These are phyloP conservation scores for Lithobates sylvaticus DNA, from an alignment of 2,797 vertebrate species.

Conservation along the genomic window DNA sequence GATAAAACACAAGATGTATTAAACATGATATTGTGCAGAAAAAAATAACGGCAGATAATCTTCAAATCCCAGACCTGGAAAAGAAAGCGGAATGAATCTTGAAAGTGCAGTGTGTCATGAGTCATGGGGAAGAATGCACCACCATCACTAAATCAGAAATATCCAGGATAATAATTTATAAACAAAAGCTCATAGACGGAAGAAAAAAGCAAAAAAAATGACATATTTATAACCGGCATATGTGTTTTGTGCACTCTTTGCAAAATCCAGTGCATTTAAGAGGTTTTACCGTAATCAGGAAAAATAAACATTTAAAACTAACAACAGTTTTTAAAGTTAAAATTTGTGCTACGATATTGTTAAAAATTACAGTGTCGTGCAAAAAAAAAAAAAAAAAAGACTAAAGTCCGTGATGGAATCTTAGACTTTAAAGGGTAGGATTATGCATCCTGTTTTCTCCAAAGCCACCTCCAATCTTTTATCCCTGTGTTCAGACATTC, in stretches of 20 bases:
- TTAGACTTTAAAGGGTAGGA: background rate
- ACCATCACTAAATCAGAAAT: conserved; percentile 43
- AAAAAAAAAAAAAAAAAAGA: background rate
- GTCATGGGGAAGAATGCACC: conserved; percentile 13
- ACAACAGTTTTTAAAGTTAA: background rate
- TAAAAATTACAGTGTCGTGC: background rate
- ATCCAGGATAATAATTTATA: conserved; percentile 43
- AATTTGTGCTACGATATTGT: background rate
- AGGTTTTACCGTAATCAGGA: background rate
- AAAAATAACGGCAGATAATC: conserved; percentile 43
- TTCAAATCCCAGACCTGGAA: conserved; percentile 52
- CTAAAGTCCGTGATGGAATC: background rate
- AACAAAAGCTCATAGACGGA: conserved; percentile 24
- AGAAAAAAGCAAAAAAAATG: background rate
- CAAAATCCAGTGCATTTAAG: conserved; percentile 15
- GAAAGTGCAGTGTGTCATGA: conserved; percentile 43
- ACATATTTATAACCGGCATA: conserved; percentile 7
- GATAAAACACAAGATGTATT: conserved; percentile 59
- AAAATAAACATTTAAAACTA: conserved; percentile 15
- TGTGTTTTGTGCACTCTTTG: background rate
- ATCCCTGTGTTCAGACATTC: background rate
- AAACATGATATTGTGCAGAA: conserved; percentile 51
- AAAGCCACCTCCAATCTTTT: background rate
- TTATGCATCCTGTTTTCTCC: background rate
- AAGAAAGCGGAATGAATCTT: conserved; percentile 55